These are phyloP conservation scores for Cyclura pinguis DNA, from an alignment of 2,797 vertebrate genomes.

Conservation along the genomic window DNA sequence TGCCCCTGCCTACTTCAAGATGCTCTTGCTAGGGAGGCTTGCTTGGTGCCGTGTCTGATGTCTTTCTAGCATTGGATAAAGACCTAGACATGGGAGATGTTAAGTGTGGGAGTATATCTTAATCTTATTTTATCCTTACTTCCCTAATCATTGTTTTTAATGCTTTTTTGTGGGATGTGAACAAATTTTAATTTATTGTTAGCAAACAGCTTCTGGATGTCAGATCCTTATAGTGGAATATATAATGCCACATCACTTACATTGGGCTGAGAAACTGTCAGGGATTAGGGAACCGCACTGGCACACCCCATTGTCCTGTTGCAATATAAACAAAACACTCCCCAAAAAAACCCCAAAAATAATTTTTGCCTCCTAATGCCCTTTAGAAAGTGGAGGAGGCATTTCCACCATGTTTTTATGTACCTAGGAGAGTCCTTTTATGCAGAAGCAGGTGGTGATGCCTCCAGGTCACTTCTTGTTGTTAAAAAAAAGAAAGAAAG, in stretches of 20 bases:
- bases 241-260: not conserved
- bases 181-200: not conserved
- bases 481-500: no score
- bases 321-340: no score
- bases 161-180: not conserved
- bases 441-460: no score
- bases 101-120: not conserved
- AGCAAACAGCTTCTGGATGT: not conserved
- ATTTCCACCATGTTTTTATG: no score
- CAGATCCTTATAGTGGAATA: not conserved
- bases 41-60: not conserved
- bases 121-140: not conserved
- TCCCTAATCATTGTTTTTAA: not conserved
- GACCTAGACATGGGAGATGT: not conserved
- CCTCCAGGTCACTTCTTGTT: no score
- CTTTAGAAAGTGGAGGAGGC: no score
- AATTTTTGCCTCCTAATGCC: no score
- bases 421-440: no score
- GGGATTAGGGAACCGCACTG: no score
- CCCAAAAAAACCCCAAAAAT: no score
- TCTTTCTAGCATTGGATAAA: not conserved
- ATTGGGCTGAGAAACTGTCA: no score
- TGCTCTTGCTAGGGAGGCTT: not conserved
- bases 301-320: no score
- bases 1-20: not conserved